These are phyloP conservation scores for Spodoptera frugiperda DNA, from an alignment of 1,140 invertebrate species.

Conservation along the genomic window DNA sequence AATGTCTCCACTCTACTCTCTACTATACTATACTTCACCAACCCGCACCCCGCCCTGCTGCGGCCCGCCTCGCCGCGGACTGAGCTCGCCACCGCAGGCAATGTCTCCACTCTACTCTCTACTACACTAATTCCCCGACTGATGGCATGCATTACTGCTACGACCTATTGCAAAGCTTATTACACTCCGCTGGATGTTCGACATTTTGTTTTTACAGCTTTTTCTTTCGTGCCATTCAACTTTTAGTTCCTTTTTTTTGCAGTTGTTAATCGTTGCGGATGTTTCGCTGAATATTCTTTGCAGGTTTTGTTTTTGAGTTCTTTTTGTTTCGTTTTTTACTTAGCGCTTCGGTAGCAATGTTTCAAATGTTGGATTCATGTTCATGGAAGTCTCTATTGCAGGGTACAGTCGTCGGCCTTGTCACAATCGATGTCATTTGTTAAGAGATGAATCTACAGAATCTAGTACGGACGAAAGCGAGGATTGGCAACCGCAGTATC, in stretches of 20 bases:
- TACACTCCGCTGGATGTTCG: not conserved
- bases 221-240: not conserved
- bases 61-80: too few relatives aligned
- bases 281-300: not conserved
- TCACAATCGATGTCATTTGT: slow-evolving; percentile 68
- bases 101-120: too few relatives aligned
- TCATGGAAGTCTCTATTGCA: slow-evolving; percentile 61
- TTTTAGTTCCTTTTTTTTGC: slow-evolving; percentile 1
- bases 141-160: too few relatives aligned
- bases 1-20: too few relatives aligned
- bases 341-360: slow-evolving; percentile 42
- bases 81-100: too few relatives aligned
- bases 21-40: too few relatives aligned
- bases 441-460: slow-evolving; percentile 77
- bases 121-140: too few relatives aligned
- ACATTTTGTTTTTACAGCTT: not conserved
- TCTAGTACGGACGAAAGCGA: slow-evolving; percentile 84
- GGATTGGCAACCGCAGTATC: slow-evolving; percentile 70
- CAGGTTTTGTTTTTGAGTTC: slow-evolving; percentile 21
- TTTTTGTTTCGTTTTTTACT: slow-evolving; percentile 44
- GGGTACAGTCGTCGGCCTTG: slow-evolving; percentile 72
- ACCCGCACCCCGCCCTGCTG: too few relatives aligned
- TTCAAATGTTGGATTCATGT: slow-evolving; percentile 27
- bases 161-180: slow-evolving; percentile 33
- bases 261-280: not conserved